phyloP scores from a whole-genome alignment of 2,888 invertebrate species.

The Leucophenga montana region DNA sequence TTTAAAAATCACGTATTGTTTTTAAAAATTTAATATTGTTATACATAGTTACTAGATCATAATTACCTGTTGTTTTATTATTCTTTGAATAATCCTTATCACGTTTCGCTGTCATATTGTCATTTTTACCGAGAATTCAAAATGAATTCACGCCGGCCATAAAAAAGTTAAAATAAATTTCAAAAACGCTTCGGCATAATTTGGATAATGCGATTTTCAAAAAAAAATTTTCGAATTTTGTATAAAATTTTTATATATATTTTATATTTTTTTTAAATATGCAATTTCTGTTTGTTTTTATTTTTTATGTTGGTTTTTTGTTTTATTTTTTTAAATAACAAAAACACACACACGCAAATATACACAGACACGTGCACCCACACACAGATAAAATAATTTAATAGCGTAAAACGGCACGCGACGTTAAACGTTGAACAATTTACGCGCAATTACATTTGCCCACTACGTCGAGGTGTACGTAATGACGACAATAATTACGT shows the following conservation, averaged over 20 bases:
- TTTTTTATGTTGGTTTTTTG: no score
- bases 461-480: background rate
- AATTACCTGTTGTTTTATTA: constrained; percentile 70
- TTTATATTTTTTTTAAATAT: background rate
- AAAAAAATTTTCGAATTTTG: background rate
- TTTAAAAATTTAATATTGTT: no score
- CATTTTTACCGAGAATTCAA: constrained; percentile 60
- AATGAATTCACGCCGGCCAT: constrained; percentile 46
- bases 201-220: background rate
- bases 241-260: background rate
- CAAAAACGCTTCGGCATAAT: no score
- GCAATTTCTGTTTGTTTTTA: background rate
- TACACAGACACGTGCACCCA: background rate
- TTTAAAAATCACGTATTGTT: no score
- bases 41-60: background rate
- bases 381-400: background rate
- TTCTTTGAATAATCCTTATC: constrained; percentile 70
- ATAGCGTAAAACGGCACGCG: background rate
- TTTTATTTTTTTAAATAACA: background rate
- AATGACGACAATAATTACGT: background rate
- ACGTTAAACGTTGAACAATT: constrained; percentile 4
- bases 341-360: background rate
- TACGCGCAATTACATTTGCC: constrained; percentile 22
- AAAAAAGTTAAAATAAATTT: background rate
- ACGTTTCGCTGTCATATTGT: constrained; percentile 73